Evolutionary conservation across 2,113 vertebrate species (phyloP), one percentile per base, ranked within the genome.

Genomic region (Parotia lawesii): DNA sequence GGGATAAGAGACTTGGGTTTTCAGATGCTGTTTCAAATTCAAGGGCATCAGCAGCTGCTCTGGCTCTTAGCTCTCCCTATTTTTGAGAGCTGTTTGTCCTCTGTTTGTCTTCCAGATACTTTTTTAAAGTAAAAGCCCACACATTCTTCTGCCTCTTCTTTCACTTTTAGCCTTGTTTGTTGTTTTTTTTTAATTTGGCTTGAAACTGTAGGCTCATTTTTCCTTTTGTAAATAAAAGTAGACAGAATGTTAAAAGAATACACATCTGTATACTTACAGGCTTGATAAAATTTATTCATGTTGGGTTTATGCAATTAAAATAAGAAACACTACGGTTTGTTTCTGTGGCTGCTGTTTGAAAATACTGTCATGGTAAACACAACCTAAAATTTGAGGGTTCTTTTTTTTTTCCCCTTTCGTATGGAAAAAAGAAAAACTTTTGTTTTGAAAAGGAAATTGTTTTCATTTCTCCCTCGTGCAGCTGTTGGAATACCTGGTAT

Each of bases 271-370:
- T 79, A 62, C 48, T 66, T 87, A 72, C 9, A 72, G 35, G 40
- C 20, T 77, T 77, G 76, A 50, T 48, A 70, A 81, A 74, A 28
- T 70, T 40, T 50, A 45, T 79, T 89, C 28, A 8, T 73, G 56
- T 35, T 86, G 29, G 20, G 47, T 95, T 96, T 94, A 75, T 76
- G 71, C 20, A 74, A 91, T 90, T 95, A 95, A 95, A 93, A 44
- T 53, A 38, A 79, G 64, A 89, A 85, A 78, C 15, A 16, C 22
- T 40, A n/a, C 16, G 70, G 23, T 1, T 64, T 87, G 11, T 86
- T 94, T 92, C 64, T 69, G 23, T 38, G 56, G 10, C 28, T 92
- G 29, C 12, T 80, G 16, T 53, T 89, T 90, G 53, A 73, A 90
- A 75, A 47, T 71, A 47, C 31, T 40, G 17, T 56, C 12, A 10